These are phyloP conservation scores for Haliclona indistincta DNA, from an alignment of 37 sponge, comb jelly and placozoan genomes.

Conservation along the genomic window DNA sequence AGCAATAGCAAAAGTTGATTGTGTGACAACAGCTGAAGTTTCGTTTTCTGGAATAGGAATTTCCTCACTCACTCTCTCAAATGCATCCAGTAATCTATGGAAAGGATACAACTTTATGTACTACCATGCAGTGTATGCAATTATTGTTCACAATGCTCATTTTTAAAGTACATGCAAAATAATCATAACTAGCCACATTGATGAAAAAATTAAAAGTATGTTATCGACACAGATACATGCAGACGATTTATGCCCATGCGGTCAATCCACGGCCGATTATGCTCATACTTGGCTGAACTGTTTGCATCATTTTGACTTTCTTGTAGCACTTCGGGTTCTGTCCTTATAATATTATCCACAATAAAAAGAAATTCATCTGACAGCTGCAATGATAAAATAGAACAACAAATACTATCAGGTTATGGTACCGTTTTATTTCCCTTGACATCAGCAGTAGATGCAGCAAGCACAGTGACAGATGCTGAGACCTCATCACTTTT, in stretches of 20 bases:
- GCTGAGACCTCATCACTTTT: background rate
- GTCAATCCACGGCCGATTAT: no score
- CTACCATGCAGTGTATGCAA: no score
- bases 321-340: constrained; percentile 7
- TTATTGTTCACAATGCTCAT: no score
- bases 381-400: no score
- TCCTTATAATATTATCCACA: constrained; percentile 39
- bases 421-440: constrained; percentile 17
- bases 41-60: background rate
- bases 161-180: no score
- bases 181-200: no score
- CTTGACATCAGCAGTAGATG: background rate
- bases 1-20: background rate
- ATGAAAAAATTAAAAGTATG: no score
- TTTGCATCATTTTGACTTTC: constrained; percentile 20
- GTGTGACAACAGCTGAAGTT: background rate
- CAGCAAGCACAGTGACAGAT: background rate
- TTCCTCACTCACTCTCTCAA: constrained; percentile 4
- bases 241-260: no score
- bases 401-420: no score
- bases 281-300: constrained; percentile 28
- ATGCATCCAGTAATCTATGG: constrained; percentile 14
- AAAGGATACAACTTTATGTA: no score
- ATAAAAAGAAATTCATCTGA: constrained; percentile 1
- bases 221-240: no score